Evolutionary conservation across 2,113 vertebrate species (phyloP).

Genomic region (Lophura nycthemera): DNA sequence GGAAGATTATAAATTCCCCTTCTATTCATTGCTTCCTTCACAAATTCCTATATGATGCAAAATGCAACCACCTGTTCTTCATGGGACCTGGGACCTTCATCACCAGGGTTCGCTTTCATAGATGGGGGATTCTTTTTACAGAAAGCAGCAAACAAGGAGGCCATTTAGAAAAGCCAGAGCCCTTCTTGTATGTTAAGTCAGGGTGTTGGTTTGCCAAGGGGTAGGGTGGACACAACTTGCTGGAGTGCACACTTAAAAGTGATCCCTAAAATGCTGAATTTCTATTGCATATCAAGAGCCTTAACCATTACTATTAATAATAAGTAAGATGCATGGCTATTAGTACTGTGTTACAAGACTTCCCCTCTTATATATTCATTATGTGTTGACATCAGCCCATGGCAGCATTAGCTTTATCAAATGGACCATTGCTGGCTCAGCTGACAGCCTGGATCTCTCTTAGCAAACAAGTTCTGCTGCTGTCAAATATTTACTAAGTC

Average conservation of each 20-base stretch:
- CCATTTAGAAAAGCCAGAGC: not conserved
- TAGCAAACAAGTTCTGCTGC: not conserved
- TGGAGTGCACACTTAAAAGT: not conserved
- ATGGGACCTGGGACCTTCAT: not conserved
- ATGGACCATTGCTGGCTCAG: not conserved
- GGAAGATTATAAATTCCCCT: not conserved
- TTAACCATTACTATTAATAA: not conserved
- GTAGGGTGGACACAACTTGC: not conserved
- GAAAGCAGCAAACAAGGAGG: not conserved
- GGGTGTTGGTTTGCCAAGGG: not conserved
- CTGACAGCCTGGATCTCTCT: not conserved
- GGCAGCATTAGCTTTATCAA: not conserved
- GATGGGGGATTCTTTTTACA: rapidly evolving
- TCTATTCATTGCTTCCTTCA: not conserved
- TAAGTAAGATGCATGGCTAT: not conserved
- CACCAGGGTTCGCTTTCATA: not conserved
- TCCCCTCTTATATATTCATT: not conserved
- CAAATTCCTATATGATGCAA: not conserved
- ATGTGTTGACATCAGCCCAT: not conserved
- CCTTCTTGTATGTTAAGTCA: not conserved
- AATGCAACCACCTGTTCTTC: not conserved
- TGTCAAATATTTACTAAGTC: not conserved
- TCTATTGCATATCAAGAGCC: not conserved
- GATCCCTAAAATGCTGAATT: not conserved
- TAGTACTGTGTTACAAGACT: not conserved